Percentiles rank a stretch among this genome's conserved stretches.
These are phyloP conservation scores for Holotrichia oblita DNA, from an alignment of 1,140 invertebrate species.

Conservation along the genomic window DNA sequence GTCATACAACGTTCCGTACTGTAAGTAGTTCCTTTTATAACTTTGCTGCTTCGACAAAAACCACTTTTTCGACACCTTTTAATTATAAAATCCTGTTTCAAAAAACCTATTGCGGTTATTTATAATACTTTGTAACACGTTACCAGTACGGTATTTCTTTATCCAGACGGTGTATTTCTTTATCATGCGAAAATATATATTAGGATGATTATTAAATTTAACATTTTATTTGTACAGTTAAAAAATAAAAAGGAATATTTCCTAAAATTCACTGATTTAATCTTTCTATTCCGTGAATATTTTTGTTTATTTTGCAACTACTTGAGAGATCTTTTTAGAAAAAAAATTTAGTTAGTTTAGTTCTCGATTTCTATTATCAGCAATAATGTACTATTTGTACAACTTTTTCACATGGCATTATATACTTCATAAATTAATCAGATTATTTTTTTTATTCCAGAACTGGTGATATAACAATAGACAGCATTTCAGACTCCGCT, in stretches of 20 bases:
- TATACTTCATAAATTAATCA: neutral
- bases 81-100: neutral
- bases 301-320: neutral
- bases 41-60: neutral
- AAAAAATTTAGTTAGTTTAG: neutral
- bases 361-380: neutral
- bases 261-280: neutral
- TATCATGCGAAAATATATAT: too few relatives aligned
- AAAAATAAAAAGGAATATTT: too few relatives aligned
- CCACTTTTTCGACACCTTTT: neutral
- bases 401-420: neutral
- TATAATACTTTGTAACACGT: neutral
- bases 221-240: too few relatives aligned
- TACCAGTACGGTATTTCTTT: neutral
- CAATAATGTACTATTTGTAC: neutral
- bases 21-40: neutral
- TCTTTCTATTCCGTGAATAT: neutral
- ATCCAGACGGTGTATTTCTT: too few relatives aligned
- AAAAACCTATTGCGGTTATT: neutral
- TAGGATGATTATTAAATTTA: too few relatives aligned
- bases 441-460: neutral
- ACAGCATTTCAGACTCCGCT: constrained; percentile 22
- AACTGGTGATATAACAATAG: constrained; percentile 12
- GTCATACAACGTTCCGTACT: neutral
- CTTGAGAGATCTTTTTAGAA: neutral